phyloP scores from a whole-genome alignment of 2,797 vertebrate genomes.

The Iguana delicatissima region DNA sequence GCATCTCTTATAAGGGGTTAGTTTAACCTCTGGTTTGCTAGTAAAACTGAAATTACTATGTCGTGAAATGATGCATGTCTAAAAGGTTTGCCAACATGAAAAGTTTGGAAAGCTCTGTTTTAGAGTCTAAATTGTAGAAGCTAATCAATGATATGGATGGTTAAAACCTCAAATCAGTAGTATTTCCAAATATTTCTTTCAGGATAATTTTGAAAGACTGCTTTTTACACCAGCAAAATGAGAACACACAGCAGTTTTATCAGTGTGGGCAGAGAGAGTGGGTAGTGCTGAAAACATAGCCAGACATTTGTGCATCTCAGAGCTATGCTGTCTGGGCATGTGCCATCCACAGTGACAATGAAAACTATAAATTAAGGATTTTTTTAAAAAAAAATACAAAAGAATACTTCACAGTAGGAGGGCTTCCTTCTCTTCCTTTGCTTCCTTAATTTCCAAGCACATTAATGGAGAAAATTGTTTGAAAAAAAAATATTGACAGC shows the following conservation, averaged over 20 bases:
- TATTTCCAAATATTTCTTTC: not conserved
- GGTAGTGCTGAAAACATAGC: not conserved
- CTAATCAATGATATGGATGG: not conserved
- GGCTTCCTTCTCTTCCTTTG: not conserved
- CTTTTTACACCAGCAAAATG: not conserved
- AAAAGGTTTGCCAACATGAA: too few species aligned
- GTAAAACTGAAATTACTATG: too few species aligned
- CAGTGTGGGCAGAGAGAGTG: constrained; percentile 23
- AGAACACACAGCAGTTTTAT: constrained; percentile 41
- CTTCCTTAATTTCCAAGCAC: not conserved
- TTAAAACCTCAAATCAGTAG: not conserved
- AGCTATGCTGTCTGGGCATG: not conserved
- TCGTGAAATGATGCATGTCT: too few species aligned
- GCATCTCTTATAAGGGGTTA: too few species aligned
- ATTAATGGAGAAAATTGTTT: not conserved
- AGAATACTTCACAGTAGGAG: not conserved
- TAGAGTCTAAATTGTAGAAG: not conserved
- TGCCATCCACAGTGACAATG: fast-evolving
- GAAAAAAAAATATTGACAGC: not conserved
- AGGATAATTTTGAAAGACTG: constrained; percentile 7
- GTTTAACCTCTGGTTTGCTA: too few species aligned
- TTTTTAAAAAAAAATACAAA: fast-evolving
- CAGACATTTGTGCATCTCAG: constrained; percentile 14
- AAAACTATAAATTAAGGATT: not conserved
- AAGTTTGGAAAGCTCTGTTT: too few species aligned